Base-by-base conservation (phyloP, 2,797 vertebrate genomes). In the Neoniphon sammara region DNA sequence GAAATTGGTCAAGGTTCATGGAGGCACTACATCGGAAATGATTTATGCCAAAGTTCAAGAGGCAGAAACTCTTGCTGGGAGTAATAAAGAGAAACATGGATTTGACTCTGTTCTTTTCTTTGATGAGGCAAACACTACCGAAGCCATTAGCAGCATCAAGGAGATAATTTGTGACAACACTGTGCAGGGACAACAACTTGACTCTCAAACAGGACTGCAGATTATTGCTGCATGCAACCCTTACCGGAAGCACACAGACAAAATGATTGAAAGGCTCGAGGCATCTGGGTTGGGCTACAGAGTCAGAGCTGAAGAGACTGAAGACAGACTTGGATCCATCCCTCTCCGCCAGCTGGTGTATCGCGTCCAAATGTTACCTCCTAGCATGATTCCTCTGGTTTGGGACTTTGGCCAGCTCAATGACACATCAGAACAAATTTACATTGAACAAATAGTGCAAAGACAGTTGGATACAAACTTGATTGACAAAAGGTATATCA, bases 361-460 rank as follows among this genome's bases (percentile, higher is more conserved):
- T 86, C 93, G 97, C 0, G 97, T 98, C 25, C 96, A 97, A 0
- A 94, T 94, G 0, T 94, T 98, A 52, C 97, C 97, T 0, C 96
- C 96, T 0, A 97, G 97, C 78, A 94, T 98, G 91, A 92, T 96
- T 66, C 94, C 96, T 0, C 85, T 98, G 27, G 95, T 98, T 23
- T 98, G 97, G 97, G 97, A 98, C 85, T 98, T 98, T 21, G 97
- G 97, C 25, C 97, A 98, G 1, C 89, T 98, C 58, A 94, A 87
- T 72, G 85, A 93, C 58, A 0, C 66, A 0, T 87, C 95, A 0
- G 97, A 98, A 39, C 92, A 90, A 74, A 91, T 94, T 0, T 98
- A 98, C 61, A 95, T 97, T 15, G 80, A 94, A 49, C 97, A 98
- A 87, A 97, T 98, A 0, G 95, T 97, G 0, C 94, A 95, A 84